phyloP scores from a whole-genome alignment of 2,113 vertebrate genomes.

The Morphnarchus princeps region DNA sequence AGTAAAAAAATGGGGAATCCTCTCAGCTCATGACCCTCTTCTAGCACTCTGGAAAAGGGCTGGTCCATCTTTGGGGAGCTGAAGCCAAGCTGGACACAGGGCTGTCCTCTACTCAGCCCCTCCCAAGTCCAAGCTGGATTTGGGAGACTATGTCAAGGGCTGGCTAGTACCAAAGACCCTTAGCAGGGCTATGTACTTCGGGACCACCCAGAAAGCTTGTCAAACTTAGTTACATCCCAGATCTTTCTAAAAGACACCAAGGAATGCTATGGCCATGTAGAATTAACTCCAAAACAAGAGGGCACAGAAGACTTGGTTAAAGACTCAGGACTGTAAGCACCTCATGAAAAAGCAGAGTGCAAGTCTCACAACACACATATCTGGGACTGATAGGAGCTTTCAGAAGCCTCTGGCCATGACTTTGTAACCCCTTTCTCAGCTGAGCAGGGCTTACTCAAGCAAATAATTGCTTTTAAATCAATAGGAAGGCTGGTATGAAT shows the following conservation, averaged over 20 bases:
- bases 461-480: constrained; percentile 13
- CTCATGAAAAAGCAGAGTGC: background rate
- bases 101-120: background rate
- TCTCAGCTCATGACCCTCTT: background rate
- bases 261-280: background rate
- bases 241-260: background rate
- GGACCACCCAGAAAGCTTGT: background rate
- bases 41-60: background rate
- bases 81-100: background rate
- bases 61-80: background rate
- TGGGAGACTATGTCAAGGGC: background rate
- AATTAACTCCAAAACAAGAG: background rate
- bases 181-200: background rate
- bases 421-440: background rate
- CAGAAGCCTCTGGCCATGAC: background rate
- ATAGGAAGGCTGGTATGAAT: background rate
- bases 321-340: background rate
- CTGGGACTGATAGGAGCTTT: background rate
- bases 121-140: background rate
- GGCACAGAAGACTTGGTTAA: background rate
- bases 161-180: background rate
- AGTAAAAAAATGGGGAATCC: background rate
- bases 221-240: background rate
- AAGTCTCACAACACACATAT: background rate
- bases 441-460: background rate